Conservation (phyloP, 2,797 vertebrate species). For the Valencia hispanica region DNA sequence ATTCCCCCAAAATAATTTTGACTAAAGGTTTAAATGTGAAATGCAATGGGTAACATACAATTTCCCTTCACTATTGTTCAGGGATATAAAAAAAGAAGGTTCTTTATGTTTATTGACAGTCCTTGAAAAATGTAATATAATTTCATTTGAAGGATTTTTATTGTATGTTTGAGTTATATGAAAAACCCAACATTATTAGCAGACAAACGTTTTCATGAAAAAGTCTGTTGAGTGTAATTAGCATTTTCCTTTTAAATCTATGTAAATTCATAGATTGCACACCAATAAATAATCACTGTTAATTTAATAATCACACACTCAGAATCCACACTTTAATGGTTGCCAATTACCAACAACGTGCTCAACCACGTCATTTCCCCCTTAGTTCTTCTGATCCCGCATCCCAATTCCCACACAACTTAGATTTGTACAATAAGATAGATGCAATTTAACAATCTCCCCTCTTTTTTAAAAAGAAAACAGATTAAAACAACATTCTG, state of each 20-base stretch:
- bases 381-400: no score
- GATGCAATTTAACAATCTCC: no score
- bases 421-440: no score
- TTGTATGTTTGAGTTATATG: neutral
- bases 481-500: no score
- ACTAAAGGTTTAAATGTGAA: neutral
- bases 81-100: neutral
- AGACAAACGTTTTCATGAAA: no score
- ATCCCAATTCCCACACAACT: no score
- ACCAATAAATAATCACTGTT: neutral
- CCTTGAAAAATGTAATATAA: neutral
- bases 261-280: neutral
- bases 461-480: no score
- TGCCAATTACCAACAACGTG: no score
- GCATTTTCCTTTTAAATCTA: neutral
- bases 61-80: neutral
- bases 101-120: neutral
- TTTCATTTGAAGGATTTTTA: neutral
- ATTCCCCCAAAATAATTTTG: neutral
- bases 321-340: no score
- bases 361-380: no score
- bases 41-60: neutral
- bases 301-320: no score
- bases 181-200: neutral
- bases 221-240: neutral